Conservation (phyloP, 2,888 invertebrate species). For the Acleris holmiana region DNA sequence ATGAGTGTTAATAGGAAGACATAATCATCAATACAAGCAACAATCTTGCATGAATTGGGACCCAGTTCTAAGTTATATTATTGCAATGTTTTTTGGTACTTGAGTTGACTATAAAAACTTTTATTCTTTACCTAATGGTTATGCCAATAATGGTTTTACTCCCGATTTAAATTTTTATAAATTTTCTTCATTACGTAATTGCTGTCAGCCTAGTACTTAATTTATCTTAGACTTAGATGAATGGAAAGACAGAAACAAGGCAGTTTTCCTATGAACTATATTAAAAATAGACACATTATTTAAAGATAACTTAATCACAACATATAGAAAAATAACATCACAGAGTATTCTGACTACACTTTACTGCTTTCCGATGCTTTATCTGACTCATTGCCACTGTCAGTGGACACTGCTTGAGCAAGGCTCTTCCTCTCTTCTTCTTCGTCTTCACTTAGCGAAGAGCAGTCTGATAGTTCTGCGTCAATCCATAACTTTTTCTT, state of each 20-base stretch:
- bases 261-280: neutral
- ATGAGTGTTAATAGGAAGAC: too few relatives aligned
- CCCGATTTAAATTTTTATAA: too few relatives aligned
- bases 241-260: neutral
- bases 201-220: too few relatives aligned
- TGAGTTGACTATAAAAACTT: too few relatives aligned
- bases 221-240: neutral
- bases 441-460: constrained; percentile 75
- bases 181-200: too few relatives aligned
- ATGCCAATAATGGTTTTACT: too few relatives aligned
- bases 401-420: constrained; percentile 59
- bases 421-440: constrained; percentile 47
- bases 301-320: neutral
- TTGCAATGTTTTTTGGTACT: too few relatives aligned
- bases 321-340: neutral
- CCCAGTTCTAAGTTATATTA: too few relatives aligned
- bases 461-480: constrained; percentile 79
- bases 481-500: constrained; percentile 81
- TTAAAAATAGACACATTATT: neutral
- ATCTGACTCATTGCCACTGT: constrained; percentile 77
- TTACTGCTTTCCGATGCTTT: constrained; percentile 52
- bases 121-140: too few relatives aligned
- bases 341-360: constrained; percentile 40
- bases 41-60: too few relatives aligned
- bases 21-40: too few relatives aligned